Percentiles rank a stretch among this genome's conserved stretches.
Conservation (phyloP, 2,888 invertebrate species). For the Watsonalla cultraria region DNA sequence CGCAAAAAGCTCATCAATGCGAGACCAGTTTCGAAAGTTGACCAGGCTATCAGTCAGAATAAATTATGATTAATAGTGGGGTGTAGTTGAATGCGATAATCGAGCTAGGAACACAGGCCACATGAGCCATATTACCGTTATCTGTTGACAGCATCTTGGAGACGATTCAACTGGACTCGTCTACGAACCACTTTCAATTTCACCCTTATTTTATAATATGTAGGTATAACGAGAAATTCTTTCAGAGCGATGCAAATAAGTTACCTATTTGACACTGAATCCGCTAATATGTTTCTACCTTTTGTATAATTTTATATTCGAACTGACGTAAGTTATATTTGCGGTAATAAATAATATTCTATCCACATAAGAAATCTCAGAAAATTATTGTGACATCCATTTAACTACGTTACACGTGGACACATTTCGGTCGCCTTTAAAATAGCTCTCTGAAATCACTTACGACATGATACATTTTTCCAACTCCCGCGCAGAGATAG, state of each 20-base stretch:
- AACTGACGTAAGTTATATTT: neutral
- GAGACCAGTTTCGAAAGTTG: too few species aligned
- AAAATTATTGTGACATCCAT: slow-evolving; percentile 41
- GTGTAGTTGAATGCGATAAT: slow-evolving; percentile 48
- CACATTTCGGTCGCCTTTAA: slow-evolving; percentile 54
- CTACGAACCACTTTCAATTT: slow-evolving; percentile 61
- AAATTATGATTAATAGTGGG: slow-evolving; percentile 36
- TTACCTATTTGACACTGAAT: too few species aligned
- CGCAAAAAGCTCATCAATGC: too few species aligned
- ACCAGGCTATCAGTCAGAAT: slow-evolving; percentile 2
- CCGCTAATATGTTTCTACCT: too few species aligned
- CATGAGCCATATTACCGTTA: slow-evolving; percentile 64
- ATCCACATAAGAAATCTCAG: slow-evolving; percentile 26
- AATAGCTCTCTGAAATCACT: slow-evolving; percentile 42
- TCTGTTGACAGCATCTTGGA: slow-evolving; percentile 74
- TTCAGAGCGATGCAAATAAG: too few species aligned
- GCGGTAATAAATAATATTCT: neutral
- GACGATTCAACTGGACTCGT: slow-evolving; percentile 58
- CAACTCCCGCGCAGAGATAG: slow-evolving; percentile 16
- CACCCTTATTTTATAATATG: slow-evolving; percentile 5
- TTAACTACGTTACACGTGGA: slow-evolving; percentile 43
- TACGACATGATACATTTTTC: slow-evolving; percentile 37
- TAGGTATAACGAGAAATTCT: too few species aligned
- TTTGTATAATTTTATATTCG: neutral
- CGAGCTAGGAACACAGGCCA: slow-evolving; percentile 37